These are phyloP conservation scores for Heliconius ismenius DNA, from an alignment of 2,888 invertebrate genomes.

Conservation along the genomic window DNA sequence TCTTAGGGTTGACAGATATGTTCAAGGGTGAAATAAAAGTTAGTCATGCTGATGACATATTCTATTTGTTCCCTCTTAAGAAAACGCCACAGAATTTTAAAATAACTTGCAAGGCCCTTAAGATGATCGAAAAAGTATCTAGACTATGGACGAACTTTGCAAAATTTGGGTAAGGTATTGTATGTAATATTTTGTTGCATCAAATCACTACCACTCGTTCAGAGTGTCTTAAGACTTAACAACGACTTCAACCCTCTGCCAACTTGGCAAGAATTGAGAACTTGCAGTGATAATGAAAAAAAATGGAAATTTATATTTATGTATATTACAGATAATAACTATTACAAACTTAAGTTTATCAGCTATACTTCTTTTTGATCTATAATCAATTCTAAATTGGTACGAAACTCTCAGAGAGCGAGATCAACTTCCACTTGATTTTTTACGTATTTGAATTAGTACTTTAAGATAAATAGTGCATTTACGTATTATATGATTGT, in stretches of 20 bases:
- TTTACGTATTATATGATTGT: not conserved
- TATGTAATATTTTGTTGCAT: conserved; percentile 1
- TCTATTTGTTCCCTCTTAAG: conserved; percentile 48
- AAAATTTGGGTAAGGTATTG: conserved; percentile 60
- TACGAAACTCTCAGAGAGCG: too few relatives aligned
- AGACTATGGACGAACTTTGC: conserved; percentile 70
- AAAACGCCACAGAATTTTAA: conserved; percentile 47
- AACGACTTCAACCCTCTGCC: too few relatives aligned
- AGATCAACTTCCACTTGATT: too few relatives aligned
- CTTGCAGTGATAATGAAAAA: too few relatives aligned
- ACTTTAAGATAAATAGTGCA: too few relatives aligned
- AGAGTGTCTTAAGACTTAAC: not conserved
- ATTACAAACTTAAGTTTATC: too few relatives aligned
- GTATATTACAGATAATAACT: too few relatives aligned
- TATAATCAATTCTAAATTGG: too few relatives aligned
- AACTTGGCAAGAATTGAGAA: too few relatives aligned
- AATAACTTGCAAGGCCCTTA: conserved; percentile 50
- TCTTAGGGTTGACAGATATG: conserved; percentile 37
- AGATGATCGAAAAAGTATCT: conserved; percentile 56
- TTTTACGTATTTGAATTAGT: too few relatives aligned
- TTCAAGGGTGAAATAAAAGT: conserved; percentile 23
- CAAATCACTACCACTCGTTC: not conserved
- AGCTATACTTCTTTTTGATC: too few relatives aligned
- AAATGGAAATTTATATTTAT: too few relatives aligned
- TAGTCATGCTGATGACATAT: conserved; percentile 41